Conservation (phyloP, 2,113 vertebrate species). For the Mus spicilegus region DNA sequence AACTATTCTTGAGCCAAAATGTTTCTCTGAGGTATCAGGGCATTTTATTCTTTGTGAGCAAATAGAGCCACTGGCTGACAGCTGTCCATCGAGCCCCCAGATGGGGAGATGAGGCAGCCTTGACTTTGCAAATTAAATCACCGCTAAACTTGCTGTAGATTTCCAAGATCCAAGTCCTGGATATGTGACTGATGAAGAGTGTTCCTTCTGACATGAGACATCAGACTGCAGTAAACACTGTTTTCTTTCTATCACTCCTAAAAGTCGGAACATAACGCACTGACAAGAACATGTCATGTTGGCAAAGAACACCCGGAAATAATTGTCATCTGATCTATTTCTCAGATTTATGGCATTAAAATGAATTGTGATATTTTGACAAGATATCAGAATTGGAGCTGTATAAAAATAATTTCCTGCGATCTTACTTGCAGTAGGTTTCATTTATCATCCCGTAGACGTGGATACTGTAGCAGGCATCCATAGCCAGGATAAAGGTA, state of each 20-base stretch:
- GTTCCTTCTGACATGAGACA: constrained; percentile 75
- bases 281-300: constrained; percentile 83
- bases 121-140: constrained; percentile 75
- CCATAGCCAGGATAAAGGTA: constrained; percentile 98
- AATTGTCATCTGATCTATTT: constrained; percentile 80
- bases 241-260: constrained; percentile 83
- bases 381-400: constrained; percentile 85
- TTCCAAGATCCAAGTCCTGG: constrained; percentile 65
- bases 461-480: constrained; percentile 97
- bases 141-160: constrained; percentile 54
- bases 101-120: constrained; percentile 54
- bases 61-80: constrained; percentile 43
- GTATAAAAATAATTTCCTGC: constrained; percentile 86
- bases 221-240: constrained; percentile 77
- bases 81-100: constrained; percentile 66
- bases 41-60: constrained; percentile 75
- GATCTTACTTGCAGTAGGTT: constrained; percentile 98
- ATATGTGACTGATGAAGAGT: constrained; percentile 77
- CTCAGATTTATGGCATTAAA: constrained; percentile 85
- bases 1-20: constrained; percentile 66
- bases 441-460: constrained; percentile 99
- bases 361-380: constrained; percentile 87
- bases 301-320: constrained; percentile 79
- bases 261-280: constrained; percentile 77
- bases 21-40: constrained; percentile 69